phyloP scores from a whole-genome alignment of 37 sponge, comb jelly and placozoan species.

The Geodia barretti region DNA sequence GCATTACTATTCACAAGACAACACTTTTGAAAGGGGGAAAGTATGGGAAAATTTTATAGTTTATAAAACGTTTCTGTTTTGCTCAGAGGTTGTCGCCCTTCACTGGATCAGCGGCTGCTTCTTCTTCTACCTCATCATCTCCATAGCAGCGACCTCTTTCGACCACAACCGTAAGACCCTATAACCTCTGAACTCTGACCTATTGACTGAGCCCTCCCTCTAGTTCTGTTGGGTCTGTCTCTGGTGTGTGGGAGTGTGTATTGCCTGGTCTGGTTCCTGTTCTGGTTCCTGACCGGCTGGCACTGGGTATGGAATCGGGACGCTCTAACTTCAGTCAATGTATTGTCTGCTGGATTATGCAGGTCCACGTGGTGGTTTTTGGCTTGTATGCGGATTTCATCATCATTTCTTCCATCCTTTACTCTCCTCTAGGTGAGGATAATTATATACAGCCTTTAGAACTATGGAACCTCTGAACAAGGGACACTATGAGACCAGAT shows the following conservation, averaged over 20 bases:
- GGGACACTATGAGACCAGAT: too few species aligned
- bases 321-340: too few species aligned
- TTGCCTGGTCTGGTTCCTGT: conserved; percentile 8
- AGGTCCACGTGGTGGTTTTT: neutral
- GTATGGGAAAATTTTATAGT: too few species aligned
- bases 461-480: too few species aligned
- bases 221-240: conserved; percentile 6
- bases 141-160: neutral
- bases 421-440: conserved; percentile 52
- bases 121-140: conserved; percentile 7
- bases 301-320: conserved; percentile 24
- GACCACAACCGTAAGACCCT: neutral
- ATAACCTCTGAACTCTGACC: too few species aligned
- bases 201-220: too few species aligned
- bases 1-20: neutral
- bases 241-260: neutral
- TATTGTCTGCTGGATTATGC: too few species aligned
- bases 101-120: neutral
- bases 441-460: too few species aligned
- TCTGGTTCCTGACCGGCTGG: conserved; percentile 55
- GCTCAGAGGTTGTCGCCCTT: conserved; percentile 8
- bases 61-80: too few species aligned
- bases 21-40: too few species aligned
- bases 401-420: conserved; percentile 31
- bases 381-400: conserved; percentile 5